Evolutionary conservation across 30 jellyfish, hydroid and myxozoan genomes (phyloP).

Genomic region (Aurelia coerulea): DNA sequence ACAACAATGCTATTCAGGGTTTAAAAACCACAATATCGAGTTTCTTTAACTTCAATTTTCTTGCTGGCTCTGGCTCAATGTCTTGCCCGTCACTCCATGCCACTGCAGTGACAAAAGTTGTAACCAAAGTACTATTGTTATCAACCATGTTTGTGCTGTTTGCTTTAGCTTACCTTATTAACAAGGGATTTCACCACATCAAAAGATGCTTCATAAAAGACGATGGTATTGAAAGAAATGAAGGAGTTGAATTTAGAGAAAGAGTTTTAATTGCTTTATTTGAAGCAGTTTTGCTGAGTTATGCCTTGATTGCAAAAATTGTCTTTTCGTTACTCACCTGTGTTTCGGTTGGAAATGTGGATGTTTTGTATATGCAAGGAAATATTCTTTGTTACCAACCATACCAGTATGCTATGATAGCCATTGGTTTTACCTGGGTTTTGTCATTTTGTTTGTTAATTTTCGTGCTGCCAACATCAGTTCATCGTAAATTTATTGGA

Average conservation of each 20-base stretch:
- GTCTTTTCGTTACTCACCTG: conserved; percentile 14
- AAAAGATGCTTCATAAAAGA: too few relatives aligned
- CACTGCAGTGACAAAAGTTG: conserved; percentile 11
- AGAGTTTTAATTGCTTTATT: conserved; percentile 4
- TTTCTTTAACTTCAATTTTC: not conserved
- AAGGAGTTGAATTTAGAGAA: not conserved
- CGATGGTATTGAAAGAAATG: not conserved
- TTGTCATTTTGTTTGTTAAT: not conserved
- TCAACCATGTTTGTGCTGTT: not conserved
- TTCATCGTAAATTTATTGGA: not conserved
- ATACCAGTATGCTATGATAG: conserved; percentile 22
- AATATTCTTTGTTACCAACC: not conserved
- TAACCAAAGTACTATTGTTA: not conserved
- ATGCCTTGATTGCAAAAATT: not conserved
- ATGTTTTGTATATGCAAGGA: conserved; percentile 19
- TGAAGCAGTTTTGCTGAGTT: conserved; percentile 15
- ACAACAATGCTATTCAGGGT: not conserved
- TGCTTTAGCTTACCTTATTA: not conserved
- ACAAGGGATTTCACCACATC: not conserved
- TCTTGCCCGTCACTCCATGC: conserved; percentile 6
- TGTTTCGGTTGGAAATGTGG: not conserved
- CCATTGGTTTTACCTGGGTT: conserved; percentile 5
- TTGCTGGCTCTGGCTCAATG: not conserved
- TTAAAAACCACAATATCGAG: not conserved
- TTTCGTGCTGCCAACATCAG: conserved; percentile 9